A percentile compares a stretch with the other conserved stretches of the same genome.
phyloP scores from a whole-genome alignment of 2,888 invertebrate genomes.

The Emmelina monodactyla region DNA sequence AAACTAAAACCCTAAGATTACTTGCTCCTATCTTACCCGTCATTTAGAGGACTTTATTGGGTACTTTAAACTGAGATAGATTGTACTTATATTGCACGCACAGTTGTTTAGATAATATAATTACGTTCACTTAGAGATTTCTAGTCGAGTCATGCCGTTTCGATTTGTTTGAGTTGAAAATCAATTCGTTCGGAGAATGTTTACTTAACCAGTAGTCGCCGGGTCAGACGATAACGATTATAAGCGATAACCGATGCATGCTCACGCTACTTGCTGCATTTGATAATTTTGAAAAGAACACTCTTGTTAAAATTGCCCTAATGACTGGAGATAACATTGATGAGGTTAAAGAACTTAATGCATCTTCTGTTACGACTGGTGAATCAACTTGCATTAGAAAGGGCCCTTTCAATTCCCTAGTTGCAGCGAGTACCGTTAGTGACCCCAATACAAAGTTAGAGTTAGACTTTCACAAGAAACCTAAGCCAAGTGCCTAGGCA shows the following conservation, averaged over 20 bases:
- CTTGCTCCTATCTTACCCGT: too few relatives aligned
- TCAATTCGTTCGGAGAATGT: neutral
- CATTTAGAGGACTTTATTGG: too few relatives aligned
- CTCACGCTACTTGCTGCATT: neutral
- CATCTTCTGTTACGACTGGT: constrained; percentile 25
- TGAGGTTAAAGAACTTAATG: constrained; percentile 28
- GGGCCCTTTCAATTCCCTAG: constrained; percentile 7
- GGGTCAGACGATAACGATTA: neutral
- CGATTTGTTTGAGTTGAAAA: neutral
- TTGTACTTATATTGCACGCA: too few relatives aligned
- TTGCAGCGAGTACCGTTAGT: constrained; percentile 7
- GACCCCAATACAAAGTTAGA: constrained; percentile 7
- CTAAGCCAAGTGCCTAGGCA: constrained; percentile 1
- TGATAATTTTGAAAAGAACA: too few relatives aligned
- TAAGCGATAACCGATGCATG: constrained; percentile 1
- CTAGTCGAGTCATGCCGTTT: too few relatives aligned
- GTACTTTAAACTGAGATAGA: too few relatives aligned
- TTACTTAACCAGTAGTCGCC: neutral
- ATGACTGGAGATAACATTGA: constrained; percentile 28
- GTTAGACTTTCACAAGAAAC: neutral
- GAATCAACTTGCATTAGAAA: too few relatives aligned
- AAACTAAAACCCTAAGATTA: too few relatives aligned
- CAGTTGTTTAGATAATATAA: too few relatives aligned
- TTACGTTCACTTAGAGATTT: too few relatives aligned
- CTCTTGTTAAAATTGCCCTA: constrained; percentile 27